phyloP scores from a whole-genome alignment of 1,140 invertebrate species.

The Cecropterus lyciades region DNA sequence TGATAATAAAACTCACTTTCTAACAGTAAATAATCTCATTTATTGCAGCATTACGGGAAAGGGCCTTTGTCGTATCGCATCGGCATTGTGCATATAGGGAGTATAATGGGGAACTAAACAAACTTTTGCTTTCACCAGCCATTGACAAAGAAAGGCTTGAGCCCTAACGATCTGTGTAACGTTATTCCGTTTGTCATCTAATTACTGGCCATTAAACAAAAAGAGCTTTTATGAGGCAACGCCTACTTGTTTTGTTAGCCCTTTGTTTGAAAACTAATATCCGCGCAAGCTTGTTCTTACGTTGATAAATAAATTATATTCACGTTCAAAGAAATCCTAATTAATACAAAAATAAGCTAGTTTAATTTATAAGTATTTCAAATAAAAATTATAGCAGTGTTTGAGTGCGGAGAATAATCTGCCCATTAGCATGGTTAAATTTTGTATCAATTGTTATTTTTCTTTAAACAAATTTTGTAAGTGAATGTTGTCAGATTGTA shows the following conservation, averaged over 20 bases:
- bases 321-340: not conserved
- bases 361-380: too few relatives aligned
- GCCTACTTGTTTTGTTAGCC: not conserved
- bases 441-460: too few relatives aligned
- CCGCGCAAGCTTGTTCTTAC: constrained; percentile 7
- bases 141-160: constrained; percentile 36
- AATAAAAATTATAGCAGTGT: too few relatives aligned
- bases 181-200: constrained; percentile 42
- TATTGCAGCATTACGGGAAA: constrained; percentile 17
- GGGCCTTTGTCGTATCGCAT: constrained; percentile 32
- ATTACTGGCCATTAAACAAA: constrained; percentile 41
- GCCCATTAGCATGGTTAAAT: too few relatives aligned
- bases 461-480: too few relatives aligned
- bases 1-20: constrained; percentile 25
- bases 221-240: constrained; percentile 31
- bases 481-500: too few relatives aligned
- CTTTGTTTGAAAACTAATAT: constrained; percentile 9
- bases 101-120: constrained; percentile 18
- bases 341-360: not conserved
- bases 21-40: constrained; percentile 24
- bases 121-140: constrained; percentile 48
- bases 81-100: constrained; percentile 32
- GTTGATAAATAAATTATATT: not conserved
- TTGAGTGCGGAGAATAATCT: too few relatives aligned
- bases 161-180: constrained; percentile 34